Conservation (phyloP, 30 jellyfish, hydroid and myxozoan species). For the Phacellophora camtschatica region DNA sequence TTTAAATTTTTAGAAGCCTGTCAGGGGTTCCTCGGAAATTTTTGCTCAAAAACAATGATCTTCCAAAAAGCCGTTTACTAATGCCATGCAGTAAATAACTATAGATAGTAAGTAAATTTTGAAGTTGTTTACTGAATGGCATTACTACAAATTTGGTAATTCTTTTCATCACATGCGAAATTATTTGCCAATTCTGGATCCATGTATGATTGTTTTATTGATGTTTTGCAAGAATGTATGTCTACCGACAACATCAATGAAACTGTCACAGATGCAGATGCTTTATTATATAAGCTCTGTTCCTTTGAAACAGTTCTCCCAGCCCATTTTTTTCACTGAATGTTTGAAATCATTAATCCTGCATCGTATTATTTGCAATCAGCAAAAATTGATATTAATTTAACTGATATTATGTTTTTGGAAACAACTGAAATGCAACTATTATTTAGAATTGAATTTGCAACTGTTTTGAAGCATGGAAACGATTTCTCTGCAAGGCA, state of each 20-base stretch:
- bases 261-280: background rate
- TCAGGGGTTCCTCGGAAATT: too few relatives aligned
- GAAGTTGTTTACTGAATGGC: too few relatives aligned
- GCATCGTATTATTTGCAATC: background rate
- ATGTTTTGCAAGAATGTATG: background rate
- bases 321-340: background rate
- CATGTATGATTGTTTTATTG: background rate
- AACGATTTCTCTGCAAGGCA: slow-evolving; percentile 5
- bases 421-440: background rate
- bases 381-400: background rate
- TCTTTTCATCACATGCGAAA: too few relatives aligned
- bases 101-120: too few relatives aligned
- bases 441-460: background rate
- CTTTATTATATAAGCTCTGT: background rate
- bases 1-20: too few relatives aligned
- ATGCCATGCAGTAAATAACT: too few relatives aligned
- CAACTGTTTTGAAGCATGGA: background rate
- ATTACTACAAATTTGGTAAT: too few relatives aligned
- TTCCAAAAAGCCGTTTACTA: too few relatives aligned
- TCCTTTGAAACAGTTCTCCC: background rate
- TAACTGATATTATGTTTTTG: background rate
- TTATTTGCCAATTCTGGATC: background rate
- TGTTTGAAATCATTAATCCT: background rate
- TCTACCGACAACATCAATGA: background rate
- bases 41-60: too few relatives aligned